A percentile compares a stretch with the other conserved stretches of the same genome.
These are phyloP conservation scores for Champsocephalus gunnari DNA, from an alignment of 2,797 vertebrate species.

Conservation along the genomic window DNA sequence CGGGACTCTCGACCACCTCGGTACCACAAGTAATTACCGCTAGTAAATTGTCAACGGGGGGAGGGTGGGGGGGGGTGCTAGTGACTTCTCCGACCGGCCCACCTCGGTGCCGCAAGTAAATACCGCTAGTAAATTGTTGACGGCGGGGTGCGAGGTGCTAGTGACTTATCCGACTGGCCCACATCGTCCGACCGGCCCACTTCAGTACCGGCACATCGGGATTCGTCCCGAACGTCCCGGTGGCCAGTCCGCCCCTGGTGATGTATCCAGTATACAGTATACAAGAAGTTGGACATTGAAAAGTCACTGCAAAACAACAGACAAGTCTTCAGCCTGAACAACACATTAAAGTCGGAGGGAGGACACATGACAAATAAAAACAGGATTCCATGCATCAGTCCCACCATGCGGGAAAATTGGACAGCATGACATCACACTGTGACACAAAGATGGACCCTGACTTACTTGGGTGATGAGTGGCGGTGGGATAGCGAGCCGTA, in stretches of 20 bases:
- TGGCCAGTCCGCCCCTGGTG: not conserved
- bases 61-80: too few relatives aligned
- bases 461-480: conserved; percentile 85
- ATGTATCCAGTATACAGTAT: conserved; percentile 8
- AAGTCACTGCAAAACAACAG: conserved; percentile 47
- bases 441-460: conserved; percentile 73
- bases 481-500: conserved; percentile 84
- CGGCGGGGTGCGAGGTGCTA: too few relatives aligned
- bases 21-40: too few relatives aligned
- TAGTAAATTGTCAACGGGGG: too few relatives aligned
- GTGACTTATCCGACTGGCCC: too few relatives aligned
- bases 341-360: conserved; percentile 14
- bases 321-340: not conserved
- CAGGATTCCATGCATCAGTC: conserved; percentile 64
- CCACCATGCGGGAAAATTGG: conserved; percentile 56
- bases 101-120: too few relatives aligned
- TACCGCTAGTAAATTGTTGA: too few relatives aligned
- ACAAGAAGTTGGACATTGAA: conserved; percentile 36
- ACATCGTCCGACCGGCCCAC: too few relatives aligned
- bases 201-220: too few relatives aligned
- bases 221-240: too few relatives aligned
- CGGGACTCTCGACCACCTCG: too few relatives aligned
- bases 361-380: conserved; percentile 42
- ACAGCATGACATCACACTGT: conserved; percentile 65
- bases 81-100: too few relatives aligned